Evolutionary conservation across 2,113 vertebrate species (phyloP).

Genomic region (Athene cunicularia): DNA sequence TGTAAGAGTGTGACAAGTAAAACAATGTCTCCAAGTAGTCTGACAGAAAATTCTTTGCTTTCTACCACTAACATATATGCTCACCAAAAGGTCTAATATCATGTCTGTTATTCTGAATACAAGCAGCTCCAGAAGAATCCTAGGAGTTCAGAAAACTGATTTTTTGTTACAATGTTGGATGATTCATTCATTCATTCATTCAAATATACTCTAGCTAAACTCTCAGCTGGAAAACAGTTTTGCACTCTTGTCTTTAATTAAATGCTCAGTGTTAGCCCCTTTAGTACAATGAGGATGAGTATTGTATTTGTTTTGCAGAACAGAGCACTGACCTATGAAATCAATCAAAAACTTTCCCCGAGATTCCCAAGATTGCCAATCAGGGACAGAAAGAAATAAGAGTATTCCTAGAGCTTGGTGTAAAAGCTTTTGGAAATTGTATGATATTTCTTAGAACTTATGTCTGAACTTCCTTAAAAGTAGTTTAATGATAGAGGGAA

Average conservation of each 20-base stretch:
- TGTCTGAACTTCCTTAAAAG: not conserved
- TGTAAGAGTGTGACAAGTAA: not conserved
- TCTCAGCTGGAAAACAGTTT: not conserved
- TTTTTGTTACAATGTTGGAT: not conserved
- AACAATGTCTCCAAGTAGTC: not conserved
- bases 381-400: not conserved
- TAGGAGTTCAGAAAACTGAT: not conserved
- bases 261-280: not conserved
- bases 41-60: not conserved
- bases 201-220: not conserved
- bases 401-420: not conserved
- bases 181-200: not conserved
- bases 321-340: not conserved
- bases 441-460: not conserved
- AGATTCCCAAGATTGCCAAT: not conserved
- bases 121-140: not conserved
- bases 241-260: not conserved
- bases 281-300: not conserved
- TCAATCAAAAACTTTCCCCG: not conserved
- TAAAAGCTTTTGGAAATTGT: not conserved
- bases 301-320: not conserved
- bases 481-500: not conserved
- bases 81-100: not conserved
- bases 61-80: not conserved
- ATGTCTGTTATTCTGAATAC: not conserved